Conservation (phyloP, 2,113 vertebrate species). For the Chamaetylas fuelleborni region DNA sequence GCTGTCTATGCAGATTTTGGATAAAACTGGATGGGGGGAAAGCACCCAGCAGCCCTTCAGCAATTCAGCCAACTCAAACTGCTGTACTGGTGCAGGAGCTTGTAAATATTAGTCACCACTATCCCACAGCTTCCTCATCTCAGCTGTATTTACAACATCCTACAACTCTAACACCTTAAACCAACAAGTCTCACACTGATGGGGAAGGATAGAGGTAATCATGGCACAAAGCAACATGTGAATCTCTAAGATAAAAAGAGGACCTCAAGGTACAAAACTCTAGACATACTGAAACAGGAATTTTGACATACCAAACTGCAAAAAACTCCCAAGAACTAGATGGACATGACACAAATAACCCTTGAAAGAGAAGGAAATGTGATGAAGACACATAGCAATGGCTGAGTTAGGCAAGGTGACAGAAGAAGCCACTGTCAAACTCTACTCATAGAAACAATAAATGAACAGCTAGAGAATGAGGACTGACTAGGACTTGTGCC, state of each 20-base stretch:
- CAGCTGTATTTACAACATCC: background rate
- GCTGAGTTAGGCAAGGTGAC: background rate
- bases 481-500: background rate
- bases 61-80: background rate
- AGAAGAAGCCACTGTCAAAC: background rate
- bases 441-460: background rate
- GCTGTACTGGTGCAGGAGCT: background rate
- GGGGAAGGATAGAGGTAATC: background rate
- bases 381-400: background rate
- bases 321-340: background rate
- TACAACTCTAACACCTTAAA: background rate
- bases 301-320: background rate
- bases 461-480: background rate
- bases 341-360: background rate
- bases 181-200: fast-evolving
- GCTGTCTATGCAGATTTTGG: background rate
- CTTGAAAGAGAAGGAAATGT: background rate
- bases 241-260: background rate
- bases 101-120: background rate
- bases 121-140: background rate
- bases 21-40: background rate
- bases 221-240: background rate
- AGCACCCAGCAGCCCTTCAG: background rate
- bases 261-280: background rate
- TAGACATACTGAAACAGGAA: background rate